Percentiles rank a stretch among this genome's conserved stretches.
Conservation (phyloP, 2,888 invertebrate species). For the Cecidostiba fungosa region DNA sequence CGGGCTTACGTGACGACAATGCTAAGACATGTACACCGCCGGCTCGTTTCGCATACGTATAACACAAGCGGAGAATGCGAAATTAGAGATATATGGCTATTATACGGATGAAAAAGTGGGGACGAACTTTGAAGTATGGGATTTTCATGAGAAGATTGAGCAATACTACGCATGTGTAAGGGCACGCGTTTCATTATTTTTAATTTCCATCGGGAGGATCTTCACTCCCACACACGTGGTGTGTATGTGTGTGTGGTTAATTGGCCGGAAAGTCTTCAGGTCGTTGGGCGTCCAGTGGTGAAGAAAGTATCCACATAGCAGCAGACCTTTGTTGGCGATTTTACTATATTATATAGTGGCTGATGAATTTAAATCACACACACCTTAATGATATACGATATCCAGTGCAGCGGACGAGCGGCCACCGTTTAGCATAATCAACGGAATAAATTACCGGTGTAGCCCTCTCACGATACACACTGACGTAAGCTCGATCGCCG, state of each 20-base stretch:
- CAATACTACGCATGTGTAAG: no score
- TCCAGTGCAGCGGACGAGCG: not conserved
- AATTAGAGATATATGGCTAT: not conserved
- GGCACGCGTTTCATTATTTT: not conserved
- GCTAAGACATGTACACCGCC: conserved; percentile 9
- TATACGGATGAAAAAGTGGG: no score
- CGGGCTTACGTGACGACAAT: conserved; percentile 59
- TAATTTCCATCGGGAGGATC: not conserved
- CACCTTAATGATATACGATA: not conserved
- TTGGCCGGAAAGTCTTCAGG: not conserved
- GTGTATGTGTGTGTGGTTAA: not conserved
- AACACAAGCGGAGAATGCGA: not conserved
- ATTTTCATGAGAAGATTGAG: not conserved
- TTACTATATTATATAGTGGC: not conserved
- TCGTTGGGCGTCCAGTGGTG: not conserved
- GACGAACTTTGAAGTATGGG: not conserved
- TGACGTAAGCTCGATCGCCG: not conserved
- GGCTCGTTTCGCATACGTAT: not conserved
- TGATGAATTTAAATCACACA: not conserved
- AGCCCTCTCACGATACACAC: not conserved
- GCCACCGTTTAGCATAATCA: conserved; percentile 1
- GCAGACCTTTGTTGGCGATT: no score
- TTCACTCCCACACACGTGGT: not conserved
- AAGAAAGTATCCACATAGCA: not conserved
- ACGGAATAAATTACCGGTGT: conserved; percentile 1